Percentiles rank a stretch among this genome's conserved stretches.
These are phyloP conservation scores for Metallyticus violacea DNA, from an alignment of 2,888 invertebrate species.

Conservation along the genomic window DNA sequence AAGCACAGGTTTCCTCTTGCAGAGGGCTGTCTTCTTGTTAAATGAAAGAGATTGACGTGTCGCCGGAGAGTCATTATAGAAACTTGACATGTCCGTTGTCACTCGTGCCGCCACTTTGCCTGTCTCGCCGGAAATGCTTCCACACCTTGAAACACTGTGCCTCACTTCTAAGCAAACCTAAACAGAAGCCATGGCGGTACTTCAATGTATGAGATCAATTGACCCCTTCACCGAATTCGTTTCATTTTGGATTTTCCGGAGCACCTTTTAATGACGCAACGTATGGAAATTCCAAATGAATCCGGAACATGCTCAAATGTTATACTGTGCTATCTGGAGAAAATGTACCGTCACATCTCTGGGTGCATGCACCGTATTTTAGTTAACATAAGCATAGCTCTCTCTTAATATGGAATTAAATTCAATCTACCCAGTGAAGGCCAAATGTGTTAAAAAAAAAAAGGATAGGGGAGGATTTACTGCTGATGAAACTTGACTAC, in stretches of 20 bases:
- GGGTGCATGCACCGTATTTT: too few relatives aligned
- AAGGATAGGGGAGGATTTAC: too few relatives aligned
- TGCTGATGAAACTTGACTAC: too few relatives aligned
- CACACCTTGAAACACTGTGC: neutral
- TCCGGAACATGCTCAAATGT: neutral
- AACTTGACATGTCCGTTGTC: neutral
- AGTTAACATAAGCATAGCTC: too few relatives aligned
- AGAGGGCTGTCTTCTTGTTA: neutral
- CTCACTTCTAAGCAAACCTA: too few relatives aligned
- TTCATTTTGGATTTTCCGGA: neutral
- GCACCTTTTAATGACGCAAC: neutral
- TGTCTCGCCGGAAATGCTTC: neutral
- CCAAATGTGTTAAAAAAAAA: too few relatives aligned
- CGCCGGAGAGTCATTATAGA: neutral
- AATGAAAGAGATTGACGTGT: neutral
- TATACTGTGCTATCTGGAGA: too few relatives aligned
- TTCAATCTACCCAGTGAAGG: too few relatives aligned
- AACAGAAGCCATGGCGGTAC: neutral
- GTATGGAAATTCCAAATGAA: neutral
- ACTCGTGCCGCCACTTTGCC: neutral
- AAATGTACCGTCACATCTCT: too few relatives aligned
- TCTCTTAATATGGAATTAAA: too few relatives aligned
- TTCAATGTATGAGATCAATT: neutral
- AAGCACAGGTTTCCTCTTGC: too few relatives aligned
- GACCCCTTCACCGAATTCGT: neutral